These are phyloP conservation scores for Paralvinella palmiformis DNA, from an alignment of 1,140 invertebrate genomes.

Conservation along the genomic window DNA sequence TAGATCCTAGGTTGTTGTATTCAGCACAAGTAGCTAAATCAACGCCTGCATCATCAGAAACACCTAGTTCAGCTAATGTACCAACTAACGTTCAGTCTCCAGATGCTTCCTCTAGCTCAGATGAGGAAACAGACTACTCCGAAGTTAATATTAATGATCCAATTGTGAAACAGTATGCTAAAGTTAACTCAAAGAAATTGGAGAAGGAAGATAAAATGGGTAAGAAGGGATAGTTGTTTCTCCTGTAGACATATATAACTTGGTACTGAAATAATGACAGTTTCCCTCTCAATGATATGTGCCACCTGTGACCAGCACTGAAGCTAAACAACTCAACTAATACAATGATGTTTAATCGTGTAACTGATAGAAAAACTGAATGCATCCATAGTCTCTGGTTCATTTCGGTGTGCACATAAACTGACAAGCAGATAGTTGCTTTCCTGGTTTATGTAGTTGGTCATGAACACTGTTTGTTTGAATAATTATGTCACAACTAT, in stretches of 20 bases:
- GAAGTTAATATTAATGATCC: slow-evolving; percentile 24
- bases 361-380: background rate
- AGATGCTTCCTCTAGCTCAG: slow-evolving; percentile 14
- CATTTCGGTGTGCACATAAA: background rate
- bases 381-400: background rate
- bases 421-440: background rate
- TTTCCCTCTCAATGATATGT: background rate
- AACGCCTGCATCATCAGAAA: too few relatives aligned
- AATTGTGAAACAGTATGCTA: slow-evolving; percentile 30
- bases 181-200: background rate
- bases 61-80: too few relatives aligned
- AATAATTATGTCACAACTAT: background rate
- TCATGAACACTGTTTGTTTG: background rate
- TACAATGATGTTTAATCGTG: background rate
- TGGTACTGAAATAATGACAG: background rate
- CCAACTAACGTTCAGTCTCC: too few relatives aligned
- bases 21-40: too few relatives aligned
- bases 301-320: background rate
- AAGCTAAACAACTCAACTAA: background rate
- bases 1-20: slow-evolving; percentile 12
- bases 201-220: background rate
- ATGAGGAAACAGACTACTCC: background rate
- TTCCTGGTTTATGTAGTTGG: background rate
- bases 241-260: background rate
- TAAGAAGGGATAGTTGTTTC: background rate